Conservation (phyloP, 2,888 invertebrate genomes). For the Melanotus villosus region DNA sequence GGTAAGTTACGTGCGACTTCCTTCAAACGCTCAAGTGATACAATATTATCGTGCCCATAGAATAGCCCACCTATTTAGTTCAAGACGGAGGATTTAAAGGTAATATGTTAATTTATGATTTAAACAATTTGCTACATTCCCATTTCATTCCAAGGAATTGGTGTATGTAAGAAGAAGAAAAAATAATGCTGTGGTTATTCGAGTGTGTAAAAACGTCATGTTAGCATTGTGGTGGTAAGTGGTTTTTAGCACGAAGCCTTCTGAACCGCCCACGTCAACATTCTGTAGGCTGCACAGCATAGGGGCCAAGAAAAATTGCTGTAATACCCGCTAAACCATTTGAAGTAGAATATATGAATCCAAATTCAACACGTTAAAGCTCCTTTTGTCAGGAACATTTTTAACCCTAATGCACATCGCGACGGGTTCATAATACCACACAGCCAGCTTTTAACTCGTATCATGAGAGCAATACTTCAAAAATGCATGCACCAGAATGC, state of each 20-base stretch:
- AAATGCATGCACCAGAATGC: slow-evolving; percentile 48
- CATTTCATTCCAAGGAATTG: too few species aligned
- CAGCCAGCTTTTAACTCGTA: slow-evolving; percentile 54
- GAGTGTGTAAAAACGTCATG: slow-evolving; percentile 29
- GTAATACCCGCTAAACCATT: slow-evolving; percentile 49
- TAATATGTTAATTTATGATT: too few species aligned
- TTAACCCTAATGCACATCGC: slow-evolving; percentile 61
- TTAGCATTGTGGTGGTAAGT: slow-evolving; percentile 38
- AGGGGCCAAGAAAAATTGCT: slow-evolving; percentile 44
- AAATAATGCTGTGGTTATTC: slow-evolving; percentile 21
- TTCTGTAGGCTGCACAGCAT: slow-evolving; percentile 31
- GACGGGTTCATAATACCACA: slow-evolving; percentile 55
- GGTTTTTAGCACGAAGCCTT: slow-evolving; percentile 40
- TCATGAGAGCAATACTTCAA: slow-evolving; percentile 51
- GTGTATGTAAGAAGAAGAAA: not conserved
- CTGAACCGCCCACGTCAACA: slow-evolving; percentile 35
- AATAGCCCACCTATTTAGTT: too few species aligned
- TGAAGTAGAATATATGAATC: slow-evolving; percentile 47
- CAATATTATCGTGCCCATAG: too few species aligned
- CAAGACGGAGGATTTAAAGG: too few species aligned
- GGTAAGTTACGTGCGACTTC: too few species aligned
- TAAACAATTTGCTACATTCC: too few species aligned
- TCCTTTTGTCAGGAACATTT: slow-evolving; percentile 60
- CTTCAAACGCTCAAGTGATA: too few species aligned
- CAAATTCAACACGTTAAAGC: slow-evolving; percentile 58